Base-by-base conservation (phyloP, 1,140 invertebrate genomes). In the Thalassaphorura encarpata region DNA sequence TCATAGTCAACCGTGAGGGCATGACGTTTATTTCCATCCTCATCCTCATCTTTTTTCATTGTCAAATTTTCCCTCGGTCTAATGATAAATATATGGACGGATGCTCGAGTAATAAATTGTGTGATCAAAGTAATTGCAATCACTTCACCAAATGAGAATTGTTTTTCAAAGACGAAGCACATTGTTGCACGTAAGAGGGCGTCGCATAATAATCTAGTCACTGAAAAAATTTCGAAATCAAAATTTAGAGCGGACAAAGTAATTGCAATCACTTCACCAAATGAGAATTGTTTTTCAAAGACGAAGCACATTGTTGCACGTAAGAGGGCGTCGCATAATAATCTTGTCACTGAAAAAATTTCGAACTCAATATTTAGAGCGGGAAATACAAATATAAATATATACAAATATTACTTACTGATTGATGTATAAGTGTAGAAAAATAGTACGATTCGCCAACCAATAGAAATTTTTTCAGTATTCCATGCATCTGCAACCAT, bases 341-440 rank as follows among this genome's bases (percentile, higher is more conserved):
- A 6, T 36, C 48, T 6, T 15, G 48, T 31, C 3, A 6, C 48
- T 47, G 8, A 8, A 24, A 8, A 36, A 36, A 8, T 11, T 36
- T 11, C 8, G 8, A 36, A n/a, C 11, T 29, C 18, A 21, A n/a
- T n/a, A n/a, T n/a, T n/a, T n/a, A n/a, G 48, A 19, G 21, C 4
- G 18, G 33, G 18, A 29, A 51, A 51, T 13, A 19, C 21, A n/a
- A 51, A 6, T 4, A 39, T 19, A 6, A 51, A n/a, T n/a, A n/a
- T n/a, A n/a, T n/a, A n/a, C n/a, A n/a, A 49, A 19, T 11, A 24
- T 26, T 11, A 6, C 45, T 47, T 57, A 57, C 55, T 33, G n/a
- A 58, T 53, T 29, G 56, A 53, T 2, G 19, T 27, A 48, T 19
- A 53, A 15, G 28, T 58, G 43, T 48, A 58, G 42, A 54, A 40